These are phyloP conservation scores for Vipera latastei DNA, from an alignment of 2,797 vertebrate species.

Conservation along the genomic window DNA sequence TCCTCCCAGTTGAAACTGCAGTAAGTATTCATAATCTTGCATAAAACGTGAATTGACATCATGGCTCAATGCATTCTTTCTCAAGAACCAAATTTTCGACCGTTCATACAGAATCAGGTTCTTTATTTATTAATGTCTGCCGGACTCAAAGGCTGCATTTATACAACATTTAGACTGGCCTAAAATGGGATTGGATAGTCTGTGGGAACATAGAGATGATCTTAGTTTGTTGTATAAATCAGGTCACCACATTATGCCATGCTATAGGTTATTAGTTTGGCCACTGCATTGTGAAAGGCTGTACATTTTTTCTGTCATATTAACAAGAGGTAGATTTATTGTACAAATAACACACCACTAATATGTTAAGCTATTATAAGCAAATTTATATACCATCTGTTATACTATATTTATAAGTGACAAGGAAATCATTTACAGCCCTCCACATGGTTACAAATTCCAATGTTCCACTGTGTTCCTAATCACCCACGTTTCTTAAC, in stretches of 20 bases:
- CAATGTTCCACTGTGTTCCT: background rate
- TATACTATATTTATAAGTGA: background rate
- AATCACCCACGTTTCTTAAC: background rate
- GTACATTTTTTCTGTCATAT: background rate
- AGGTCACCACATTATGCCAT: background rate
- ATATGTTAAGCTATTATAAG: background rate
- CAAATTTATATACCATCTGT: background rate
- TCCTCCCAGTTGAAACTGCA: slow-evolving; percentile 27
- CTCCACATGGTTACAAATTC: background rate
- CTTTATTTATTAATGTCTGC: background rate
- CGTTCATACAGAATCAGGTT: background rate
- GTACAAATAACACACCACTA: background rate
- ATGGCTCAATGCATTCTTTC: background rate
- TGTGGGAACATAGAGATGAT: background rate
- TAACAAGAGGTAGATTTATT: background rate
- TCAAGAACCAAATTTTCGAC: background rate
- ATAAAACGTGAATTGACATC: background rate
- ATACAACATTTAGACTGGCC: background rate
- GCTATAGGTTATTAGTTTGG: background rate
- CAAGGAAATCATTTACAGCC: background rate
- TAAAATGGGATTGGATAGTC: background rate
- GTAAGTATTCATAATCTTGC: slow-evolving; percentile 46
- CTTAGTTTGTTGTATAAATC: background rate
- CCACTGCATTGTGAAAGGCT: background rate
- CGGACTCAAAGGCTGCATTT: background rate